A percentile compares a stretch with the other conserved stretches of the same genome.
These are phyloP conservation scores for Esox lucius DNA, from an alignment of 2,797 vertebrate species.

Conservation along the genomic window DNA sequence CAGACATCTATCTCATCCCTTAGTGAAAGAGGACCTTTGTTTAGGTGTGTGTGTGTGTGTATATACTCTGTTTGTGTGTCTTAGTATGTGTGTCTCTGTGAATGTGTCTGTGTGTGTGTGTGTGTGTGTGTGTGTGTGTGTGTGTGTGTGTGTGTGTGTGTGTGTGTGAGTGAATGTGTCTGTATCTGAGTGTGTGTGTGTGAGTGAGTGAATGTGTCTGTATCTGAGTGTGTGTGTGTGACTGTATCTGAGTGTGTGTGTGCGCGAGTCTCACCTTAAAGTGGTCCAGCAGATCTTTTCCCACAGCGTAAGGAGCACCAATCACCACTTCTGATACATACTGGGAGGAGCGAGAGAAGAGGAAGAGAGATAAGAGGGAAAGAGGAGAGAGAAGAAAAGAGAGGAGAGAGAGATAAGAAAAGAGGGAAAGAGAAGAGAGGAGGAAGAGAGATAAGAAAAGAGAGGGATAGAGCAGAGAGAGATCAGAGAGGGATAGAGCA, in stretches of 20 bases:
- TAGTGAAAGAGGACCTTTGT: constrained; percentile 24
- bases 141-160: constrained; percentile 13
- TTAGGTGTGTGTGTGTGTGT: constrained; percentile 1
- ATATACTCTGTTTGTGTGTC: too few relatives aligned
- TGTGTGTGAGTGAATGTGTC: too few relatives aligned
- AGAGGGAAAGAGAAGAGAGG: too few relatives aligned
- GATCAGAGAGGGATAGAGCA: neutral
- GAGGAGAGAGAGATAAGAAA: neutral
- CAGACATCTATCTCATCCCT: neutral
- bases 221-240: neutral
- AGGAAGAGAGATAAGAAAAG: neutral
- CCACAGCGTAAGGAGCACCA: constrained; percentile 90
- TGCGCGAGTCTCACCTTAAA: constrained; percentile 82
- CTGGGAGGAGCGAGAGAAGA: constrained; percentile 56
- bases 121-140: neutral
- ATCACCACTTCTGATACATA: constrained; percentile 98
- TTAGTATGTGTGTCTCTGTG: neutral
- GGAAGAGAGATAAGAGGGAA: too few relatives aligned
- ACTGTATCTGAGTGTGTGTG: neutral
- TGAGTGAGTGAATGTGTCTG: neutral
- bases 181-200: neutral
- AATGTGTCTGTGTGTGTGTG: constrained; percentile 14
- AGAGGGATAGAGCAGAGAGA: neutral
- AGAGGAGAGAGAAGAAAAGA: neutral
- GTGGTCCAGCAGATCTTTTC: constrained; percentile 91